phyloP scores from a whole-genome alignment of 2,888 invertebrate genomes.

The Mimas tiliae region DNA sequence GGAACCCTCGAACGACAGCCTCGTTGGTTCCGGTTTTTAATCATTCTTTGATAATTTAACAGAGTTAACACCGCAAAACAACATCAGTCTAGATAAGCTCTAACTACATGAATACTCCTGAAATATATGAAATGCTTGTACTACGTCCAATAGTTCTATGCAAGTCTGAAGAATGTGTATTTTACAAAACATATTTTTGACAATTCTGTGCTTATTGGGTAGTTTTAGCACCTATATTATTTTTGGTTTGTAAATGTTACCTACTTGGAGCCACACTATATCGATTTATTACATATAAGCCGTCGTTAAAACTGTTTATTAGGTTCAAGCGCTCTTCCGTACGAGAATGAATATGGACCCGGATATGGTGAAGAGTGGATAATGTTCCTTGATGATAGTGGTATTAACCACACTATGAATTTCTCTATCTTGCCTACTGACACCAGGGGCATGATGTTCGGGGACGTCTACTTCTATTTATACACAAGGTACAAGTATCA shows the following conservation, averaged over 20 bases:
- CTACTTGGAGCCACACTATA: not conserved
- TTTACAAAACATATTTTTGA: not conserved
- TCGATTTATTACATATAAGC: too few species aligned
- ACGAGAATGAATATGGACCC: conserved; percentile 53
- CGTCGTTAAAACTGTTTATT: not conserved
- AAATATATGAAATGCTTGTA: not conserved
- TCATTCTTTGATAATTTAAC: not conserved
- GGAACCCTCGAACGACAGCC: not conserved
- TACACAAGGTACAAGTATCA: conserved; percentile 64
- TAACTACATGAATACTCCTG: not conserved
- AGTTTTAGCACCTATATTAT: not conserved
- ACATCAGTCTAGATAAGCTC: not conserved
- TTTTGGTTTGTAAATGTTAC: not conserved
- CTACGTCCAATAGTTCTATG: not conserved
- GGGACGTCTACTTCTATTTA: conserved; percentile 75
- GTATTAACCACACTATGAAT: conserved; percentile 64
- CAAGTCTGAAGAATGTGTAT: not conserved
- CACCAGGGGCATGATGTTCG: conserved; percentile 54
- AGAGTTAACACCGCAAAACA: not conserved
- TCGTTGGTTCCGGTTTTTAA: not conserved
- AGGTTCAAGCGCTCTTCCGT: conserved; percentile 37
- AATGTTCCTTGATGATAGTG: conserved; percentile 73
- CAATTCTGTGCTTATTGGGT: not conserved
- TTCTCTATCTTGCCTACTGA: conserved; percentile 63
- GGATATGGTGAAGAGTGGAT: conserved; percentile 77